phyloP scores from a whole-genome alignment of 2,797 vertebrate species.

The Pseudochirops corinnae region DNA sequence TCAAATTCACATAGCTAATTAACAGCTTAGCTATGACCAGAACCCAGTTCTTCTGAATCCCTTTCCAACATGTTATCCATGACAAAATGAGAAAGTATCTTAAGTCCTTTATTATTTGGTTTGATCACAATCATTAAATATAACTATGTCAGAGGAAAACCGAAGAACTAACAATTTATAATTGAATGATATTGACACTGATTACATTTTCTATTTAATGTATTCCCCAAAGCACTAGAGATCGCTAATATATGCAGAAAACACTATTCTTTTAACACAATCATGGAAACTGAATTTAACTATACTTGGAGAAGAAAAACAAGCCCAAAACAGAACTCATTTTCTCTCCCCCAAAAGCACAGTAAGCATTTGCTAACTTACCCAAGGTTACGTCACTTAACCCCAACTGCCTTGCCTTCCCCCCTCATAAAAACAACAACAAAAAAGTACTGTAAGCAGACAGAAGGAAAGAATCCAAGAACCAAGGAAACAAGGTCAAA shows the following conservation, averaged over 20 bases:
- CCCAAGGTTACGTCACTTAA: too few species aligned
- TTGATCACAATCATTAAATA: not conserved
- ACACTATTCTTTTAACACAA: not conserved
- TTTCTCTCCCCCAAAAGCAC: too few species aligned
- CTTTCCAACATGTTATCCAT: too few species aligned
- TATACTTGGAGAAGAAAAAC: slow-evolving; percentile 39
- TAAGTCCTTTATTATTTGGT: not conserved
- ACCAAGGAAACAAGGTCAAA: too few species aligned
- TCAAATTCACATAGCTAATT: not conserved
- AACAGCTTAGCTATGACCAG: not conserved
- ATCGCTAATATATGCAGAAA: slow-evolving; percentile 61
- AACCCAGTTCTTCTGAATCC: too few species aligned
- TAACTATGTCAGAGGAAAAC: slow-evolving; percentile 46
- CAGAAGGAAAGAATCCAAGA: too few species aligned
- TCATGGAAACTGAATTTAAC: slow-evolving; percentile 32
- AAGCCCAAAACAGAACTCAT: too few species aligned
- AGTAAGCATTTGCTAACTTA: too few species aligned
- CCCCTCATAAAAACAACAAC: too few species aligned
- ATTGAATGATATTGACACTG: not conserved
- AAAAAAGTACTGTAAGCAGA: too few species aligned
- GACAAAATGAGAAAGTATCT: too few species aligned
- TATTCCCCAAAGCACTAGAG: slow-evolving; percentile 57
- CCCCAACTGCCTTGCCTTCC: too few species aligned
- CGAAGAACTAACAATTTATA: slow-evolving; percentile 12
- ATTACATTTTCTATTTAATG: slow-evolving; percentile 37